Conservation (phyloP, 2,113 vertebrate genomes). For the Petrocephalus zakoni region DNA sequence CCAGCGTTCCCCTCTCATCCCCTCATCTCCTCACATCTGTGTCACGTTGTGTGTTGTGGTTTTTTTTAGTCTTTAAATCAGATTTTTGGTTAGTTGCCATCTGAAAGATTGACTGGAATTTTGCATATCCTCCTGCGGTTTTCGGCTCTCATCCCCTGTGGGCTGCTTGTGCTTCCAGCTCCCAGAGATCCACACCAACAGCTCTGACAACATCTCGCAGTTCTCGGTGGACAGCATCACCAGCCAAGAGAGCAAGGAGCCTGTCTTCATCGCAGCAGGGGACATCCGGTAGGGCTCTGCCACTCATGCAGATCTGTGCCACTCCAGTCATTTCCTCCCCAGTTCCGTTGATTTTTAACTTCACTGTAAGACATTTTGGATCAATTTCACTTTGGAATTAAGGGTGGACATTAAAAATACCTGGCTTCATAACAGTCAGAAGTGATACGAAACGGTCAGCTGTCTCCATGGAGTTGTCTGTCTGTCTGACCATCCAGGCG, state of each 20-base stretch:
- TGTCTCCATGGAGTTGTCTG: not conserved
- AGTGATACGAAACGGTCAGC: not conserved
- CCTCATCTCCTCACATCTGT: not conserved
- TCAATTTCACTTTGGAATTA: not conserved
- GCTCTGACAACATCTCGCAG: slow-evolving; percentile 97
- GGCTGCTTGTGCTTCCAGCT: slow-evolving; percentile 56
- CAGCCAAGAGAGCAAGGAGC: slow-evolving; percentile 92
- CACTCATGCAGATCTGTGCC: not conserved
- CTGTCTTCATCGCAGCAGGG: slow-evolving; percentile 86
- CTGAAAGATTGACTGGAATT: not conserved
- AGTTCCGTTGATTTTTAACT: not conserved
- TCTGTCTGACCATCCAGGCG: slow-evolving; percentile 58
- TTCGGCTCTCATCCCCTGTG: not conserved
- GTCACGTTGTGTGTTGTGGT: not conserved
- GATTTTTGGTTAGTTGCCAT: not conserved
- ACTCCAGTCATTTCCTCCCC: not conserved
- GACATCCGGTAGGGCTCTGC: slow-evolving; percentile 77
- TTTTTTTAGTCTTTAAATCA: not conserved
- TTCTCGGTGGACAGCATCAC: slow-evolving; percentile 97
- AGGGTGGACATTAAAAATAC: not conserved
- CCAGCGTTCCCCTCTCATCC: not conserved
- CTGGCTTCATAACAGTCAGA: not conserved
- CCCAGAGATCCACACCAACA: slow-evolving; percentile 84
- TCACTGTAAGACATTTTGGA: not conserved
- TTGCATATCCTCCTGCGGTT: not conserved